phyloP scores from a whole-genome alignment of 2,113 vertebrate genomes.

The Zosterops hypoxanthus region DNA sequence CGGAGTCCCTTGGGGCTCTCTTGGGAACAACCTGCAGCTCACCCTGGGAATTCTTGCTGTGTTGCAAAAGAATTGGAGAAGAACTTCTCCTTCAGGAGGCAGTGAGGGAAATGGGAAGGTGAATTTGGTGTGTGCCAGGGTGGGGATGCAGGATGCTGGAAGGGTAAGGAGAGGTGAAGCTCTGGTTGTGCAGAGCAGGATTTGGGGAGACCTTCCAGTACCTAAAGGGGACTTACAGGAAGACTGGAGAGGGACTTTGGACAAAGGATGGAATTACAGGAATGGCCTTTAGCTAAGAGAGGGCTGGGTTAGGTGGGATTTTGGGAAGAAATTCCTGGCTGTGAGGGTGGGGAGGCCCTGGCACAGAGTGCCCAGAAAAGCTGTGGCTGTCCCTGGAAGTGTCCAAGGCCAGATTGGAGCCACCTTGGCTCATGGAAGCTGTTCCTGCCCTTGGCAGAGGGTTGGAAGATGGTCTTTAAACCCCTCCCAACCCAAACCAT shows the following conservation, averaged over 20 bases:
- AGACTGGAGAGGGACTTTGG: background rate
- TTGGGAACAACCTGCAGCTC: background rate
- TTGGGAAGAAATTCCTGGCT: rapidly evolving
- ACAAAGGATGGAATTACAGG: background rate
- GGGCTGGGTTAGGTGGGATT: background rate
- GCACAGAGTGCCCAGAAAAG: background rate
- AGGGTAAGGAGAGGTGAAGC: background rate
- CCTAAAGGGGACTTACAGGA: background rate
- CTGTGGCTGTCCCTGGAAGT: background rate
- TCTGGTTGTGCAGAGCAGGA: background rate
- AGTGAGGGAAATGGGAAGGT: rapidly evolving
- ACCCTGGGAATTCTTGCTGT: rapidly evolving
- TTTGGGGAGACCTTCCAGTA: background rate
- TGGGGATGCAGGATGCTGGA: background rate
- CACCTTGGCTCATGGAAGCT: rapidly evolving
- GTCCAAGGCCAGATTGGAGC: background rate
- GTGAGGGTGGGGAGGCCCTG: rapidly evolving
- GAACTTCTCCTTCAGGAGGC: background rate
- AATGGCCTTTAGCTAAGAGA: background rate
- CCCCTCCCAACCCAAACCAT: background rate
- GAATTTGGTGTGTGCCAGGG: background rate
- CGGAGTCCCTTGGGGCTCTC: background rate
- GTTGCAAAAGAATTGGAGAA: background rate
- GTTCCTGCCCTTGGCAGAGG: background rate
- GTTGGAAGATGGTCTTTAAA: background rate